A percentile compares a stretch with the other conserved stretches of the same genome.
phyloP scores from a whole-genome alignment of 2,797 vertebrate species.

The Clarias laeviceps region DNA sequence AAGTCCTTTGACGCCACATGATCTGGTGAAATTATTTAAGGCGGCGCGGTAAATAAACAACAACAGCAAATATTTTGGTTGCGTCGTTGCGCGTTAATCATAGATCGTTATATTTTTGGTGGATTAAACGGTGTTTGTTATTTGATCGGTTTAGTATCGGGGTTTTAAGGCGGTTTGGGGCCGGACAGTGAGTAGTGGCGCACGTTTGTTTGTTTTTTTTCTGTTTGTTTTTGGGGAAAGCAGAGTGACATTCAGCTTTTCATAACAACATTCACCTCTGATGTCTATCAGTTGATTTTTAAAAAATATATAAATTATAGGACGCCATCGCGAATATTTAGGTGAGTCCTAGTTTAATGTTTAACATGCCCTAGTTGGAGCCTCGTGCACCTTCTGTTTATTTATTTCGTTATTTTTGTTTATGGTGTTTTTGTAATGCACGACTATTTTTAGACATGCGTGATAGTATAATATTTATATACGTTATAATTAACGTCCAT shows the following conservation, averaged over 20 bases:
- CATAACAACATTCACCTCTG: background rate
- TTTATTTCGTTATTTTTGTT: background rate
- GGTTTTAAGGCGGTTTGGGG: background rate
- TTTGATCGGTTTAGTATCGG: background rate
- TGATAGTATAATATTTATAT: background rate
- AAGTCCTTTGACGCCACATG: constrained; percentile 71
- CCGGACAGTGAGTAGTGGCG: background rate
- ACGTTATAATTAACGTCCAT: background rate
- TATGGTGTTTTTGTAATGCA: background rate
- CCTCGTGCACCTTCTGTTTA: constrained; percentile 1
- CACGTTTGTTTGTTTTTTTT: constrained; percentile 51
- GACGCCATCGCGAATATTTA: background rate
- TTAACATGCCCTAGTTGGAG: background rate
- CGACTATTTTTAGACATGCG: background rate
- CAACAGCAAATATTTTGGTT: constrained; percentile 48
- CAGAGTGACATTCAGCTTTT: background rate
- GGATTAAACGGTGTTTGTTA: too few relatives aligned
- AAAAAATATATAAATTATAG: background rate
- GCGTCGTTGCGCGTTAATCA: background rate
- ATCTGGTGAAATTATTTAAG: constrained; percentile 65
- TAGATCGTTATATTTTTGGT: background rate
- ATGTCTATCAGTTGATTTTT: constrained; percentile 52
- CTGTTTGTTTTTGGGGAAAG: constrained; percentile 46
- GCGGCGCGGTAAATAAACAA: constrained; percentile 73
- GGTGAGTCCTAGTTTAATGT: constrained; percentile 40